phyloP scores from a whole-genome alignment of 1,140 invertebrate species.

The Pogonomyrmex californicus region DNA sequence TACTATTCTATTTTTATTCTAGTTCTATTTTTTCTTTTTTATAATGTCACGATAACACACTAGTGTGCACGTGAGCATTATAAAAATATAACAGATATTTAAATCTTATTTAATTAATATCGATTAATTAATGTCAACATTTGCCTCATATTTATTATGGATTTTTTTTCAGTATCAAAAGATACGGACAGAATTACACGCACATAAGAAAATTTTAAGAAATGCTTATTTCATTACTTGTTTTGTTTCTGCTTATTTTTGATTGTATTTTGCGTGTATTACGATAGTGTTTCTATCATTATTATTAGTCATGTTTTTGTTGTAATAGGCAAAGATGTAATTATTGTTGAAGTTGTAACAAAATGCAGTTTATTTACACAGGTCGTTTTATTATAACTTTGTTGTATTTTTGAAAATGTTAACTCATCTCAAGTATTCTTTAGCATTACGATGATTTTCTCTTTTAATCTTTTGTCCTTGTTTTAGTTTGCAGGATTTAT shows the following conservation, averaged over 20 bases:
- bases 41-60: background rate
- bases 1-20: background rate
- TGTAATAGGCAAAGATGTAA: background rate
- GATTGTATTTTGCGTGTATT: background rate
- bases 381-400: slow-evolving; percentile 34
- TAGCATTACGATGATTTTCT: background rate
- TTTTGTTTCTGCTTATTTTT: background rate
- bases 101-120: background rate
- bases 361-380: slow-evolving; percentile 33
- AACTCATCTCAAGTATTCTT: slow-evolving; percentile 22
- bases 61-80: no score
- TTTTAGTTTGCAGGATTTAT: background rate
- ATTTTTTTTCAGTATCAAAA: background rate
- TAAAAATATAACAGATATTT: slow-evolving; percentile 1
- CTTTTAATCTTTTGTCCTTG: slow-evolving; percentile 30
- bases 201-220: background rate
- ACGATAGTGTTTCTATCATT: background rate
- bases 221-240: background rate
- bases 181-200: background rate
- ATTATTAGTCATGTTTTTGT: background rate
- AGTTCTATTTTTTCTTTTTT: background rate
- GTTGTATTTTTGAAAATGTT: slow-evolving; percentile 20
- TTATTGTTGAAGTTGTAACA: slow-evolving; percentile 19
- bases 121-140: no score
- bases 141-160: no score